A percentile compares a stretch with the other conserved stretches of the same genome.
phyloP scores from a whole-genome alignment of 1,140 invertebrate genomes.

The Cydia fagiglandana region DNA sequence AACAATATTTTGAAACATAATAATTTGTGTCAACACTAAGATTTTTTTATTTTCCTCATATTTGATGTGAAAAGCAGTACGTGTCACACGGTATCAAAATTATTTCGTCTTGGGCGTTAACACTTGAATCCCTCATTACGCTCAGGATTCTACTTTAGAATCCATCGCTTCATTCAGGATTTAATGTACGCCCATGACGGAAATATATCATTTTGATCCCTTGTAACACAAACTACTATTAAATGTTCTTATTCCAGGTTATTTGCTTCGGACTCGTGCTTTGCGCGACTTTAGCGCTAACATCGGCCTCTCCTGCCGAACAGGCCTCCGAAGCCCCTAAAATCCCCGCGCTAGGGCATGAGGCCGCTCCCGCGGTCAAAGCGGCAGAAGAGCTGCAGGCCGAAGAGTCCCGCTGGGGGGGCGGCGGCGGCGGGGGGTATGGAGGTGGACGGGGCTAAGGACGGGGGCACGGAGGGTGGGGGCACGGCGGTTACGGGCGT shows the following conservation, averaged over 20 bases:
- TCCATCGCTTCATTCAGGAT: too few species aligned
- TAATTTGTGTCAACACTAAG: too few species aligned
- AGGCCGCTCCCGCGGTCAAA: neutral
- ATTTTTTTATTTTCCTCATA: too few species aligned
- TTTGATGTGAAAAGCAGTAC: too few species aligned
- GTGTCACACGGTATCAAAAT: too few species aligned
- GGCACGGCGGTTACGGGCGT: neutral
- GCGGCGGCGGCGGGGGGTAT: neutral
- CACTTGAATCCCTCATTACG: too few species aligned
- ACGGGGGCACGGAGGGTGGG: conserved; percentile 30
- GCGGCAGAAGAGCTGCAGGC: conserved; percentile 1
- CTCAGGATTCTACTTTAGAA: too few species aligned
- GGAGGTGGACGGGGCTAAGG: conserved; percentile 30
- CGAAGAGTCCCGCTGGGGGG: conserved; percentile 15
- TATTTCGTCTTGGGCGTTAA: too few species aligned
- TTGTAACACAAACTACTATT: neutral
- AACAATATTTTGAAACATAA: too few species aligned
- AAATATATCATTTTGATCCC: too few species aligned
- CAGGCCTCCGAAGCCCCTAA: neutral
- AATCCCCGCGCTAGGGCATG: neutral
- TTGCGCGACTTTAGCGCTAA: neutral
- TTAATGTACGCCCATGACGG: too few species aligned
- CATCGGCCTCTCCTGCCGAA: neutral
- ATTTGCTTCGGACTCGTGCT: neutral
- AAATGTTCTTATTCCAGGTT: neutral